phyloP scores from a whole-genome alignment of 2,888 invertebrate genomes.

The Athripsodes cinereus region DNA sequence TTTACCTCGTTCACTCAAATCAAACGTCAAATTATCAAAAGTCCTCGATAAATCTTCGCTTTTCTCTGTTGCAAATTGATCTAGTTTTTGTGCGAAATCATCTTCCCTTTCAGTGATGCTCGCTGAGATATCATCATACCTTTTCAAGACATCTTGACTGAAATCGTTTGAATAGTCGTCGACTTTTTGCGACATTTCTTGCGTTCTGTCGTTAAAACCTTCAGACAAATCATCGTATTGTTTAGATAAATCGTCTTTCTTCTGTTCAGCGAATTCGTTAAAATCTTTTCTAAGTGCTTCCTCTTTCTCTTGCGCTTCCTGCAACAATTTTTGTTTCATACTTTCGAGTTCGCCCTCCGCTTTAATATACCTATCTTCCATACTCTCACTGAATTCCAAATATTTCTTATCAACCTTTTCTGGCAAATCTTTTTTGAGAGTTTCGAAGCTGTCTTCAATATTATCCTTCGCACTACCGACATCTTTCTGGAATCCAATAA shows the following conservation, averaged over 20 bases:
- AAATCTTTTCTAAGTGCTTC: constrained; percentile 6
- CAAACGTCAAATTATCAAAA: constrained; percentile 4
- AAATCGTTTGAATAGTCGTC: constrained; percentile 10
- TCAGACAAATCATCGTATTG: constrained; percentile 7
- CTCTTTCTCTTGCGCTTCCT: constrained; percentile 6
- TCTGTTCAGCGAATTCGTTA: constrained; percentile 3
- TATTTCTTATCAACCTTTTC: constrained; percentile 21
- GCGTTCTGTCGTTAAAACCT: background rate
- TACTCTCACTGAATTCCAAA: constrained; percentile 13
- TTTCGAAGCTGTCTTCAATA: constrained; percentile 39
- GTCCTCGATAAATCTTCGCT: constrained; percentile 1
- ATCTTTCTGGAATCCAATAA: constrained; percentile 40
- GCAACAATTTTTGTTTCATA: constrained; percentile 7
- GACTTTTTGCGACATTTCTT: constrained; percentile 1
- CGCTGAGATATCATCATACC: constrained; percentile 11
- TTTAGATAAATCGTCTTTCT: constrained; percentile 4
- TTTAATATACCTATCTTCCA: constrained; percentile 15
- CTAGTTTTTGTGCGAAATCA: constrained; percentile 10
- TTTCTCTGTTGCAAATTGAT: constrained; percentile 2
- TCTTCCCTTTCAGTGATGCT: constrained; percentile 10
- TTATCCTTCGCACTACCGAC: constrained; percentile 47
- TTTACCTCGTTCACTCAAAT: constrained; percentile 4
- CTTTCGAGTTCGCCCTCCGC: constrained; percentile 6
- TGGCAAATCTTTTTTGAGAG: constrained; percentile 21
- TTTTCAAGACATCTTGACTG: constrained; percentile 6